Conservation (phyloP, 2,888 invertebrate species). For the Nysson spinosus region DNA sequence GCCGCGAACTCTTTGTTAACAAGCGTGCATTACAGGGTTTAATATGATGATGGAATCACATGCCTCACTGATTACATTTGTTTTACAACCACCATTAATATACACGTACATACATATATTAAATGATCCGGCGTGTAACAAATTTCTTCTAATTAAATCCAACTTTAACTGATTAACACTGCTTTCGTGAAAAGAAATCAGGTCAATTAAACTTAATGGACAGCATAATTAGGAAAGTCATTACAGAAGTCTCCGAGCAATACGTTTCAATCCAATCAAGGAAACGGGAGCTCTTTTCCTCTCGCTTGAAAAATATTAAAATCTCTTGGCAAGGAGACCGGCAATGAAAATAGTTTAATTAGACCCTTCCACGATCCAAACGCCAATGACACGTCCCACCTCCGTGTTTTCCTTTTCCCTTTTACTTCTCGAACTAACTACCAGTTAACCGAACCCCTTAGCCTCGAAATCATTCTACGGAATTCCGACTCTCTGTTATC, state of each 20-base stretch:
- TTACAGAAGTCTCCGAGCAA: slow-evolving; percentile 38
- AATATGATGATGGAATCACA: slow-evolving; percentile 8
- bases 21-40: slow-evolving; percentile 33
- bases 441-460: slow-evolving; percentile 19
- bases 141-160: slow-evolving; percentile 42
- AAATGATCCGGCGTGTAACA: no score
- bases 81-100: no score
- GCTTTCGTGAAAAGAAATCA: slow-evolving; percentile 37
- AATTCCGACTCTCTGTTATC: slow-evolving; percentile 15
- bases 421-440: slow-evolving; percentile 8
- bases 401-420: slow-evolving; percentile 11
- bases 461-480: not conserved
- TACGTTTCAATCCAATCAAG: slow-evolving; percentile 50
- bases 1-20: slow-evolving; percentile 21
- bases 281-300: slow-evolving; percentile 46
- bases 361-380: not conserved
- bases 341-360: slow-evolving; percentile 20
- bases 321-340: slow-evolving; percentile 12
- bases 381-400: not conserved
- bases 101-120: no score
- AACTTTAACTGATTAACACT: slow-evolving; percentile 25
- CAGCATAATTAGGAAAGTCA: slow-evolving; percentile 51
- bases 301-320: slow-evolving; percentile 47
- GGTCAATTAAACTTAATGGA: slow-evolving; percentile 57
- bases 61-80: not conserved